phyloP scores from a whole-genome alignment of 2,113 vertebrate genomes.

The Toxostoma redivivum region DNA sequence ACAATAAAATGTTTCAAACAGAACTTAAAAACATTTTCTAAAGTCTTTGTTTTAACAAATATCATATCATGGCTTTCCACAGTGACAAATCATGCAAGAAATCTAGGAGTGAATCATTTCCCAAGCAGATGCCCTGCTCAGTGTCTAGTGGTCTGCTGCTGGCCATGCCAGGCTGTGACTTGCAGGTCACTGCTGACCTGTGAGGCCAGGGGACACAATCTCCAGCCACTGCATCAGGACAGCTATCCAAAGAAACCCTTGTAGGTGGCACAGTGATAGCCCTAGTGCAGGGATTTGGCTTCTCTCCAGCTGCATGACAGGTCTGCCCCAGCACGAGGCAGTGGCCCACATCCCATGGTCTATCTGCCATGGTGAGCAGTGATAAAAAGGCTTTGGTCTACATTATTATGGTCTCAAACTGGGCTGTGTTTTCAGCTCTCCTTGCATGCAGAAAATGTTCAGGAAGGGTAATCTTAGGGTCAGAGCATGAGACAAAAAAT shows the following conservation, averaged over 20 bases:
- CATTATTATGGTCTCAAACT: neutral
- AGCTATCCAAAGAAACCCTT: neutral
- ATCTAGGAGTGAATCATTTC: neutral
- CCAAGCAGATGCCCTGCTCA: neutral
- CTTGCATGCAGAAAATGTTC: neutral
- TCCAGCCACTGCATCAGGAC: neutral
- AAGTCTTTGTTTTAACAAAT: neutral
- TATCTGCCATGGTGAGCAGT: neutral
- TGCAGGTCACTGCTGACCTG: neutral
- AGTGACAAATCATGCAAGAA: neutral
- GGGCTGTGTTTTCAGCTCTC: neutral
- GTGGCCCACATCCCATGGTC: neutral
- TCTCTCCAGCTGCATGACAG: neutral
- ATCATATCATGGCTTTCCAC: neutral
- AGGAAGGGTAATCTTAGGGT: neutral
- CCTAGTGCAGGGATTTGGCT: neutral
- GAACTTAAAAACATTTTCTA: neutral
- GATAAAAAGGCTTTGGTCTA: neutral
- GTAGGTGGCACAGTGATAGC: neutral
- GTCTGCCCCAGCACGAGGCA: fast-evolving
- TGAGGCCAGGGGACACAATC: neutral
- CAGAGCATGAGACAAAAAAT: neutral
- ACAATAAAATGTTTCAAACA: neutral
- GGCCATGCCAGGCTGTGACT: neutral
- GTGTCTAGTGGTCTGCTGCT: neutral